Base-by-base conservation (phyloP, 23 tunicate species). In the Styela plicata region DNA sequence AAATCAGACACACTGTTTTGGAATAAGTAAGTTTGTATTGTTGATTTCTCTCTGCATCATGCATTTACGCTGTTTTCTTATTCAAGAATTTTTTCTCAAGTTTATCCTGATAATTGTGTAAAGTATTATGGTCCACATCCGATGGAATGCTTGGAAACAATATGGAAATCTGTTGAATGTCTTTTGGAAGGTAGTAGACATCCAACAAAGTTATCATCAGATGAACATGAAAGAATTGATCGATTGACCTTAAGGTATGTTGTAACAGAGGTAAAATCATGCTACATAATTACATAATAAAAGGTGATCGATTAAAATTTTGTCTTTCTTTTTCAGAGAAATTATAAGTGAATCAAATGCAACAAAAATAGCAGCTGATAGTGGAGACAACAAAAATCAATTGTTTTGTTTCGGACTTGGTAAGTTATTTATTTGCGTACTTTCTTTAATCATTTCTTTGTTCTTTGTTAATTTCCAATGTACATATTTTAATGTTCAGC, bases 121-220 rank as follows among this genome's bases (percentile, higher is more conserved):
- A 36, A 35, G 34, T 82, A 82, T 53, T 26, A 71, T 30, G 77
- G 77, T 32, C 77, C 77, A 30, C 77, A 71, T 71, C 77, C 77
- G 26, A 30, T 71, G 34, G 13, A 30, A 71, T 71, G 77, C 34
- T 32, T 71, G 36, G 77, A 71, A 71, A 71, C 77, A 32, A 21
- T 71, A n/a, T 71, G 77, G 77, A 34, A 71, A 33, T 19, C 32
- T 71, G 77, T 36, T 28, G 20, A 29, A 3, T 71, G 77, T 30
- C 32, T 71, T 28, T 34, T 34, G 34, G 34, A 71, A 71, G 77
- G 77, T 16, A 30, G 5, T 31, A 34, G 36, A 5, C 34, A 71
- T 17, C 77, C 77, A 3, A 71, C 77, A 71, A 71, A 71, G 37
- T 28, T 71, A 3, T 32, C 77, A 31, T 66, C 71, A 65, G 64